Conservation (phyloP, 2,888 invertebrate genomes). For the Eulithis prunata region DNA sequence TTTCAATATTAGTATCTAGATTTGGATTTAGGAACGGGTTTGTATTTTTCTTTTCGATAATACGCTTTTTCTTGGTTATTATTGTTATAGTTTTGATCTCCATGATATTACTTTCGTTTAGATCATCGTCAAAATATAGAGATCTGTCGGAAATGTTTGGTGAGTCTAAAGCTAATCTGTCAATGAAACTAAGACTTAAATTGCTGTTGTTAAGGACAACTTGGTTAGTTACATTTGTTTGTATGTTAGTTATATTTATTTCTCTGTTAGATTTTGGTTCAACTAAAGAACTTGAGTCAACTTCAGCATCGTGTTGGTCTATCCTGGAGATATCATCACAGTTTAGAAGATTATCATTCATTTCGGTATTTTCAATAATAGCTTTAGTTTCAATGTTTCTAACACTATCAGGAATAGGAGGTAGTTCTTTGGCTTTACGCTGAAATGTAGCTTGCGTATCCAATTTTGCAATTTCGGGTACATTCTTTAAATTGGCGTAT, state of each 20-base stretch:
- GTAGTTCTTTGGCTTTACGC: slow-evolving; percentile 14
- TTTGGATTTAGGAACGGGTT: slow-evolving; percentile 77
- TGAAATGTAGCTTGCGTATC: neutral
- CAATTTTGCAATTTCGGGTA: slow-evolving; percentile 6
- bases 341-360: slow-evolving; percentile 31
- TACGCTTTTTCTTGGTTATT: slow-evolving; percentile 71
- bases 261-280: slow-evolving; percentile 59
- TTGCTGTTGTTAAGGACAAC: slow-evolving; percentile 70
- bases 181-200: slow-evolving; percentile 76
- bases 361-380: slow-evolving; percentile 25
- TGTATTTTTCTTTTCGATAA: slow-evolving; percentile 63
- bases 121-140: slow-evolving; percentile 75
- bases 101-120: slow-evolving; percentile 83
- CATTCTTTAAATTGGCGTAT: slow-evolving; percentile 60
- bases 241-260: slow-evolving; percentile 57
- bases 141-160: slow-evolving; percentile 72
- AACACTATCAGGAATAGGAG: slow-evolving; percentile 7
- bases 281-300: slow-evolving; percentile 66
- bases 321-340: slow-evolving; percentile 43
- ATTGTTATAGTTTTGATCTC: slow-evolving; percentile 82
- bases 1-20: slow-evolving; percentile 48
- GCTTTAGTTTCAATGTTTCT: slow-evolving; percentile 8
- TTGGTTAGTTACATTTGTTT: slow-evolving; percentile 68
- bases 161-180: slow-evolving; percentile 72
- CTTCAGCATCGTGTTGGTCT: slow-evolving; percentile 44